phyloP scores from a whole-genome alignment of 2,888 invertebrate genomes.

The Hipparchia sbordonii region DNA sequence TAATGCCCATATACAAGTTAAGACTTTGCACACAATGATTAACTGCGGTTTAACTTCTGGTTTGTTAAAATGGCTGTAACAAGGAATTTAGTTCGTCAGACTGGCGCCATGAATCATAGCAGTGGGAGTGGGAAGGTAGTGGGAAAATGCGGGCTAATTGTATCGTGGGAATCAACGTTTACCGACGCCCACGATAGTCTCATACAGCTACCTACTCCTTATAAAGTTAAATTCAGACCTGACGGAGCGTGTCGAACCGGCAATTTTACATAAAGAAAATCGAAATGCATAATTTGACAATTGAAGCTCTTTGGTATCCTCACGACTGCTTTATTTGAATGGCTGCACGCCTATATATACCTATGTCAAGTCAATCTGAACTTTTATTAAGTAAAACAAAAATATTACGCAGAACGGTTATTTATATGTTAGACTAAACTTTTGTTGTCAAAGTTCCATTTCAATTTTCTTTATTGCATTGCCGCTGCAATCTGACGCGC shows the following conservation, averaged over 20 bases:
- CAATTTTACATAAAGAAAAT: too few species aligned
- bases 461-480: too few species aligned
- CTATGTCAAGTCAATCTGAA: too few species aligned
- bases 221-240: background rate
- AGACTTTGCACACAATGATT: background rate
- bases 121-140: background rate
- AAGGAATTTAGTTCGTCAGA: background rate
- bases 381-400: too few species aligned
- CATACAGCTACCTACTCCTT: background rate
- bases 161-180: constrained; percentile 3
- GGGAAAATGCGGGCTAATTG: constrained; percentile 4
- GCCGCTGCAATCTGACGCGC: too few species aligned
- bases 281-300: too few species aligned
- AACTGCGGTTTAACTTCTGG: background rate
- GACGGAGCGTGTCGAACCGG: background rate
- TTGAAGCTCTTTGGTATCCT: too few species aligned
- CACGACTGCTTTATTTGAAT: too few species aligned
- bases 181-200: background rate
- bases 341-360: too few species aligned
- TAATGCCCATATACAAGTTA: background rate
- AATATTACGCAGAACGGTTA: too few species aligned
- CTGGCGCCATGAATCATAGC: constrained; percentile 3
- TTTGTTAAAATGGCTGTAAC: constrained; percentile 2
- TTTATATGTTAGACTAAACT: too few species aligned
- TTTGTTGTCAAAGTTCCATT: too few species aligned